Evolutionary conservation across 2,113 vertebrate species (phyloP).

Genomic region (Felis chaus): DNA sequence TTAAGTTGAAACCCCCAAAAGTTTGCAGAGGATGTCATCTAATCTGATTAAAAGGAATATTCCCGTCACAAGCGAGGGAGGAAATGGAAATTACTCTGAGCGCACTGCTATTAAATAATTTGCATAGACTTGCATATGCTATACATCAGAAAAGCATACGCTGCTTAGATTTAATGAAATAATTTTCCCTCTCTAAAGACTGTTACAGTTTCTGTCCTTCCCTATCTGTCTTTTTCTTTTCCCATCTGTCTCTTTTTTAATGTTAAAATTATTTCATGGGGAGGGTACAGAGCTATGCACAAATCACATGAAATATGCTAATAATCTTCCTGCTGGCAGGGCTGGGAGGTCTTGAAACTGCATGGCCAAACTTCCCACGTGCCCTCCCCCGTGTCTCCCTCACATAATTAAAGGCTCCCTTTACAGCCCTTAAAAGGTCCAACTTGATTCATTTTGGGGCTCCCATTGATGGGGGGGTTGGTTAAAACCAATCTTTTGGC

Average conservation of each 20-base stretch:
- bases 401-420: slow-evolving; percentile 67
- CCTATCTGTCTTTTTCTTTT: slow-evolving; percentile 64
- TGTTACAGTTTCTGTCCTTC: slow-evolving; percentile 61
- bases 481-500: slow-evolving; percentile 54
- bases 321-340: slow-evolving; percentile 59
- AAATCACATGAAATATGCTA: slow-evolving; percentile 66
- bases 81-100: slow-evolving; percentile 77
- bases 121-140: slow-evolving; percentile 80
- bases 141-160: slow-evolving; percentile 76
- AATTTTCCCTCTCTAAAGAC: slow-evolving; percentile 71
- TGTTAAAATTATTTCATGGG: slow-evolving; percentile 68
- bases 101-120: slow-evolving; percentile 77
- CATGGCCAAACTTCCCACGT: neutral
- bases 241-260: slow-evolving; percentile 71
- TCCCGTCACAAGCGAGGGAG: slow-evolving; percentile 63
- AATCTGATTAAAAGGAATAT: slow-evolving; percentile 83
- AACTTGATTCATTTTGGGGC: slow-evolving; percentile 45
- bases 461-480: slow-evolving; percentile 4
- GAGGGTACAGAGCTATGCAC: slow-evolving; percentile 33
- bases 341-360: slow-evolving; percentile 59
- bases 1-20: slow-evolving; percentile 77
- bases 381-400: neutral
- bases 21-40: slow-evolving; percentile 78
- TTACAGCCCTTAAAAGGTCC: slow-evolving; percentile 60
- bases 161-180: slow-evolving; percentile 74